These are phyloP conservation scores for Cottoperca gobio DNA, from an alignment of 2,797 vertebrate species.

Conservation along the genomic window DNA sequence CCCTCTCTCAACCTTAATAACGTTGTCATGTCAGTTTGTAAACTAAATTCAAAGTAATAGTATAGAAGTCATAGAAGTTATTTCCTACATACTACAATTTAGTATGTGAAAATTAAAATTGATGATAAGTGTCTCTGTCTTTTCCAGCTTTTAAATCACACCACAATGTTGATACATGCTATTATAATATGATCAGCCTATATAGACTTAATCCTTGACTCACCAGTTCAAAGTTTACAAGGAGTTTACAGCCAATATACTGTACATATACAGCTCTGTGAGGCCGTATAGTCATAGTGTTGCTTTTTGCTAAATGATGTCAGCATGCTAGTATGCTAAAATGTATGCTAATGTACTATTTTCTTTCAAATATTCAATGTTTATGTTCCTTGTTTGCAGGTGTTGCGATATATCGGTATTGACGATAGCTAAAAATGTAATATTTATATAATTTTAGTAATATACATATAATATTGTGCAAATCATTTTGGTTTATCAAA, in stretches of 20 bases:
- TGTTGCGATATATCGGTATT: too few relatives aligned
- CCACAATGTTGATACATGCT: not conserved
- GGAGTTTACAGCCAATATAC: not conserved
- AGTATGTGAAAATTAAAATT: constrained; percentile 43
- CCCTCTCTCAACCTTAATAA: constrained; percentile 56
- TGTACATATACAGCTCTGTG: too few relatives aligned
- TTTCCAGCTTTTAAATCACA: not conserved
- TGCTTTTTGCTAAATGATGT: not conserved
- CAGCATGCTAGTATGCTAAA: not conserved
- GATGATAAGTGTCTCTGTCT: constrained; percentile 1
- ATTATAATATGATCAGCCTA: not conserved
- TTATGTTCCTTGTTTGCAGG: too few relatives aligned
- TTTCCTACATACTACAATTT: constrained; percentile 39
- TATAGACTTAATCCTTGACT: not conserved
- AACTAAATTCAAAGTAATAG: constrained; percentile 56
- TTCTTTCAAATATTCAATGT: too few relatives aligned
- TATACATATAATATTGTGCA: too few relatives aligned
- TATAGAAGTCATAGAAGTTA: constrained; percentile 32
- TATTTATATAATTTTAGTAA: too few relatives aligned
- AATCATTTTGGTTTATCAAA: too few relatives aligned
- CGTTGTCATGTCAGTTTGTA: constrained; percentile 47
- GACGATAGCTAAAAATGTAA: too few relatives aligned
- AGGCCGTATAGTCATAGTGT: too few relatives aligned
- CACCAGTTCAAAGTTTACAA: not conserved
- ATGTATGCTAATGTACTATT: too few relatives aligned